Evolutionary conservation across 2,888 invertebrate species (phyloP).

Genomic region (Pteria penguin): DNA sequence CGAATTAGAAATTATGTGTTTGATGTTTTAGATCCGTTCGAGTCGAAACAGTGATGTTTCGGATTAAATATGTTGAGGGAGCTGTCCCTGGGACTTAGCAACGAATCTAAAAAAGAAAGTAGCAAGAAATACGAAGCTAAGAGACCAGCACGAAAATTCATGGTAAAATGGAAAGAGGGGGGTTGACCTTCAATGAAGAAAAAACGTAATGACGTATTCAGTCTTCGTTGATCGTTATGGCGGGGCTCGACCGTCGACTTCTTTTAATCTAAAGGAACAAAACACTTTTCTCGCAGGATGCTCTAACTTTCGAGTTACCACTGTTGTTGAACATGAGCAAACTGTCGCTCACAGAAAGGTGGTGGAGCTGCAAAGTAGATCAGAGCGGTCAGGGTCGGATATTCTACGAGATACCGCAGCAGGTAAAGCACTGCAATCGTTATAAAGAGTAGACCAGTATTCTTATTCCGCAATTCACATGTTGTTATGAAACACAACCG

Average conservation of each 20-base stretch:
- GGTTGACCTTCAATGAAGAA: neutral
- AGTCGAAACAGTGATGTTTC: neutral
- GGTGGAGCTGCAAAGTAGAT: neutral
- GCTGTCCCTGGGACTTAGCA: neutral
- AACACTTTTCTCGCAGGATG: neutral
- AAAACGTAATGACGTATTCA: neutral
- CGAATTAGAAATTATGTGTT: no score
- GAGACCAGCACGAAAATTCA: neutral
- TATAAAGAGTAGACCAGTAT: neutral
- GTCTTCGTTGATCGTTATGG: neutral
- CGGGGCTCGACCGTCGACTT: neutral
- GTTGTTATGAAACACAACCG: constrained; percentile 36
- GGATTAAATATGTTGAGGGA: neutral
- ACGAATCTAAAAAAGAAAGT: neutral
- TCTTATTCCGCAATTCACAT: constrained; percentile 38
- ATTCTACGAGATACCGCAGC: neutral
- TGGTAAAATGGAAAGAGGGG: neutral
- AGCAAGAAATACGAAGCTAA: neutral
- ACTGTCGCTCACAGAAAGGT: neutral
- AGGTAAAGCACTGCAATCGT: neutral
- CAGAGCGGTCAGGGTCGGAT: neutral
- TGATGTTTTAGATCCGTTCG: no score
- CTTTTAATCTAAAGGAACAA: neutral
- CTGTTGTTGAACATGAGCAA: neutral
- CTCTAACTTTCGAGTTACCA: neutral